Evolutionary conservation across 2,797 vertebrate genomes (phyloP).

Genomic region (Avahi laniger): DNA sequence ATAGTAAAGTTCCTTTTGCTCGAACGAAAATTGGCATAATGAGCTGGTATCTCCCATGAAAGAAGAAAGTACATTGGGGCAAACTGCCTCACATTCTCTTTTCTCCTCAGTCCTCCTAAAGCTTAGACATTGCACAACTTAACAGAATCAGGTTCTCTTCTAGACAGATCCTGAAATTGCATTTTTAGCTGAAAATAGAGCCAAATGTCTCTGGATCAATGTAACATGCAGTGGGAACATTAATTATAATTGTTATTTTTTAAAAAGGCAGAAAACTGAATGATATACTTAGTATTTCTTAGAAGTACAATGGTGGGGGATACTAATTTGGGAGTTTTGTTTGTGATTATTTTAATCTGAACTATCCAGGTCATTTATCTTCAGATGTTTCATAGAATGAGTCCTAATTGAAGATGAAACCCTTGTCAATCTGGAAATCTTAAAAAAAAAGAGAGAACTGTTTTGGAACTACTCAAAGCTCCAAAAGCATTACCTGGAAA

Average conservation of each 20-base stretch:
- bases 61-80: neutral
- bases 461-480: constrained; percentile 3
- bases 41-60: neutral
- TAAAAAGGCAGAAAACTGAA: neutral
- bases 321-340: neutral
- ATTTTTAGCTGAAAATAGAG: constrained; percentile 11
- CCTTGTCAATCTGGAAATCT: neutral
- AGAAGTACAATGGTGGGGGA: neutral
- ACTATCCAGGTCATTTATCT: constrained; percentile 3
- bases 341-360: constrained; percentile 28
- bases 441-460: neutral
- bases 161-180: neutral
- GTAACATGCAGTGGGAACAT: neutral
- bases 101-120: neutral
- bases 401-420: neutral
- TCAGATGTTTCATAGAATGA: neutral
- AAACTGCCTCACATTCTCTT: neutral
- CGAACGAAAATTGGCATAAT: neutral
- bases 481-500: neutral
- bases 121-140: neutral
- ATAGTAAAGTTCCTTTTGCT: neutral
- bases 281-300: neutral
- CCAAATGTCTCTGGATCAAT: neutral
- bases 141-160: neutral
- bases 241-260: neutral